phyloP scores from a whole-genome alignment of 2,888 invertebrate genomes.

The Thelaira solivaga region DNA sequence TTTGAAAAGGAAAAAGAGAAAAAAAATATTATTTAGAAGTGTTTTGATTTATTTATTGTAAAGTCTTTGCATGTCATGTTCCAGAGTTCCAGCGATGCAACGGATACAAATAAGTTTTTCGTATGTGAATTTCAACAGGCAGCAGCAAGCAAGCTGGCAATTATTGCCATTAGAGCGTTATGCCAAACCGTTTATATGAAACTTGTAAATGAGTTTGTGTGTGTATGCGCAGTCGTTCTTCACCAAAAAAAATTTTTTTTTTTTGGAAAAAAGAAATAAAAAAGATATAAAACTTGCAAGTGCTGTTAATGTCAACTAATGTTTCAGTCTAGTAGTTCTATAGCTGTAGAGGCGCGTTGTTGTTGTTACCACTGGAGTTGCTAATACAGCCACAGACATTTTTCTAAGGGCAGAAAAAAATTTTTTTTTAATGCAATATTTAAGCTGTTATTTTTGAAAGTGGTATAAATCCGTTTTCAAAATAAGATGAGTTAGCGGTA shows the following conservation, averaged over 20 bases:
- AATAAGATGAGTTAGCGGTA: too few species aligned
- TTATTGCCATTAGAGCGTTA: conserved; percentile 52
- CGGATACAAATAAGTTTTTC: conserved; percentile 12
- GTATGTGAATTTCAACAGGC: conserved; percentile 19
- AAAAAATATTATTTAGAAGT: conserved; percentile 47
- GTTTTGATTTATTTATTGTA: conserved; percentile 58
- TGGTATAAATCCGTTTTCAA: too few species aligned
- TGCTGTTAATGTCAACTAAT: conserved; percentile 59
- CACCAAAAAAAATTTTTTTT: too few species aligned
- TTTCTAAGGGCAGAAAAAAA: background rate
- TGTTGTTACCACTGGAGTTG: conserved; percentile 1
- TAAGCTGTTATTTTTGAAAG: too few species aligned
- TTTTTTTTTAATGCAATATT: background rate
- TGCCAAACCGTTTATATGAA: conserved; percentile 6
- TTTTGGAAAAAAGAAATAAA: background rate
- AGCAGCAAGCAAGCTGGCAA: conserved; percentile 19
- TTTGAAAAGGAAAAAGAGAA: conserved; percentile 2
- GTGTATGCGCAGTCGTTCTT: too few species aligned
- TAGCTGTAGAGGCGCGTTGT: background rate
- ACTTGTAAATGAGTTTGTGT: background rate
- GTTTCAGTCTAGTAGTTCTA: conserved; percentile 60
- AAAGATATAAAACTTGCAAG: conserved; percentile 28
- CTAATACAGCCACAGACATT: conserved; percentile 10
- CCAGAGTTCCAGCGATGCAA: conserved; percentile 16
- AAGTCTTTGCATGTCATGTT: conserved; percentile 53